Conservation (phyloP, 2,797 vertebrate species). For the Mus caroli region DNA sequence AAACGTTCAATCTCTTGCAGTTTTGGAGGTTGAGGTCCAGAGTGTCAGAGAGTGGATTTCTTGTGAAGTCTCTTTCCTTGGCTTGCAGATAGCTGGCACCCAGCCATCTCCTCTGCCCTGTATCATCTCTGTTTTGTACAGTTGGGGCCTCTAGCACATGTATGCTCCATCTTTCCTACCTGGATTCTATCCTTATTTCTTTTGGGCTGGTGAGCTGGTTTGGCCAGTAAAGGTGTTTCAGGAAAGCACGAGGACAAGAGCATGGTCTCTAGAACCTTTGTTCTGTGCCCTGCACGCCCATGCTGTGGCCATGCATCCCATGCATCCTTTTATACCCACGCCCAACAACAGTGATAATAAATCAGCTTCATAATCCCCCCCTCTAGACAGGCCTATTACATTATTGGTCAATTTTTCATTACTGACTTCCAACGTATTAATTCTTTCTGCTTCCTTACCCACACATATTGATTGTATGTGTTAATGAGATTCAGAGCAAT, state of each 20-base stretch:
- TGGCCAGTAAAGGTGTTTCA: not conserved
- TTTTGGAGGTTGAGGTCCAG: not conserved
- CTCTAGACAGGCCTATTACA: slow-evolving; percentile 34
- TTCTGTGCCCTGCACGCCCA: not conserved
- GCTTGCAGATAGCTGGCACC: not conserved
- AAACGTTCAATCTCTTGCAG: not conserved
- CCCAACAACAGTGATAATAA: not conserved
- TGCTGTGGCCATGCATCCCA: accelerated
- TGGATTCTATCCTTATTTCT: not conserved
- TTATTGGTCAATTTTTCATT: slow-evolving; percentile 9
- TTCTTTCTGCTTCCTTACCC: not conserved
- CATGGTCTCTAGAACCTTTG: not conserved
- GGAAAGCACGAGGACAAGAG: not conserved
- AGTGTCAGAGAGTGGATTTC: not conserved
- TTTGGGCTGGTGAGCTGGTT: not conserved
- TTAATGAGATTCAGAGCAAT: not conserved
- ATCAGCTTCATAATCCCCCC: not conserved
- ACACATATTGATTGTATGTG: not conserved
- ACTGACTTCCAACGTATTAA: not conserved
- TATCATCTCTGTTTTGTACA: not conserved
- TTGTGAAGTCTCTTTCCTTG: not conserved
- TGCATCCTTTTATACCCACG: too few relatives aligned
- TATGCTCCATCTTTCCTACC: not conserved
- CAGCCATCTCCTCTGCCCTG: too few relatives aligned
- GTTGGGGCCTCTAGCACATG: not conserved